Conservation (phyloP, 1,140 invertebrate species). For the Araneus ventricosus region DNA sequence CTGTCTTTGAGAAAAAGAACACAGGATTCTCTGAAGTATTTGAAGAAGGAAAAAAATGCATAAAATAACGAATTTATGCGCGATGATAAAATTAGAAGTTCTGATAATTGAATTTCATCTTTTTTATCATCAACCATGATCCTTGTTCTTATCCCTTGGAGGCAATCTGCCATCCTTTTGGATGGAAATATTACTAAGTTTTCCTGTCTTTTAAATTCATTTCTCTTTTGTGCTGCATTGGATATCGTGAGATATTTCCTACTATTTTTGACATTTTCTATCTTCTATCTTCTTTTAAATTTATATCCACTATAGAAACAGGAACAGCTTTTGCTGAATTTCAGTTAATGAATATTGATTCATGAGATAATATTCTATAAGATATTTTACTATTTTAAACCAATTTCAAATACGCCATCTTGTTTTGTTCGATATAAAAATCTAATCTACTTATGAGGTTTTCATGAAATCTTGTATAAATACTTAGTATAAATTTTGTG, state of each 20-base stretch:
- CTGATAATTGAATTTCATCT: slow-evolving; percentile 17
- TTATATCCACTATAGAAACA: background rate
- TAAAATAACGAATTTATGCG: slow-evolving; percentile 9
- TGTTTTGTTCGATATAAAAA: no score
- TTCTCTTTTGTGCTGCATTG: background rate
- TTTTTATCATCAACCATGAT: slow-evolving; percentile 12
- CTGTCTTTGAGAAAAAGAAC: background rate
- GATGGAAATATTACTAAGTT: background rate
- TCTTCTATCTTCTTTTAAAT: background rate
- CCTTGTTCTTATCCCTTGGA: background rate
- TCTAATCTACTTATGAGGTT: no score
- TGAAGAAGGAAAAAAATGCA: background rate
- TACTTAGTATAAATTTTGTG: no score
- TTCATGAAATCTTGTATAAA: no score
- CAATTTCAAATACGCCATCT: no score
- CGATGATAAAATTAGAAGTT: slow-evolving; percentile 27
- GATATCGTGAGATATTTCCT: background rate
- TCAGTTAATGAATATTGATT: no score
- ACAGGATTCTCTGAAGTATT: background rate
- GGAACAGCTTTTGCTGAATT: no score
- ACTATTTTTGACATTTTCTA: background rate
- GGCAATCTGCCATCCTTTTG: background rate
- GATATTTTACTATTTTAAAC: no score
- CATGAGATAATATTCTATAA: no score
- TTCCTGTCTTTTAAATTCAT: slow-evolving; percentile 4